Conservation (phyloP, 2,888 invertebrate genomes). For the Callyntrura sp. region DNA sequence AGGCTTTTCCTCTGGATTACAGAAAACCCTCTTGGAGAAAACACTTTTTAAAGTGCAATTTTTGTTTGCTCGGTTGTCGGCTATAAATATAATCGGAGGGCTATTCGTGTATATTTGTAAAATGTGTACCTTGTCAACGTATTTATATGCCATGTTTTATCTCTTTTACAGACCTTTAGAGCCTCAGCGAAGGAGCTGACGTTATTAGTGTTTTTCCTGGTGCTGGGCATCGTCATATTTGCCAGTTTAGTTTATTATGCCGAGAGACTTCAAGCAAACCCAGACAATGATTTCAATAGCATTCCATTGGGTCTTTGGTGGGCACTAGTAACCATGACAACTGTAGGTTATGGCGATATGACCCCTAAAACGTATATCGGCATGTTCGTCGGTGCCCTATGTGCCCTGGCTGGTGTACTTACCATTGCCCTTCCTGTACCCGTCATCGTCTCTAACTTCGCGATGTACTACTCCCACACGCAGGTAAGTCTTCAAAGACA, state of each 20-base stretch:
- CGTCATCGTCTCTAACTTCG: conserved; percentile 99
- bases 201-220: conserved; percentile 98
- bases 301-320: conserved; percentile 99
- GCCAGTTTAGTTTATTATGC: conserved; percentile 99
- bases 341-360: conserved; percentile 99
- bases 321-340: conserved; percentile 98
- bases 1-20: no score
- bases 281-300: conserved; percentile 98
- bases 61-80: background rate
- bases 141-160: conserved; percentile 26
- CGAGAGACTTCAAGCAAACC: conserved; percentile 97
- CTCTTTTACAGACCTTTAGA: conserved; percentile 90
- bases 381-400: conserved; percentile 94
- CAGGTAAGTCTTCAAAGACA: conserved; percentile 41
- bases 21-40: no score
- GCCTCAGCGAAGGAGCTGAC: conserved; percentile 99
- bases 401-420: conserved; percentile 99
- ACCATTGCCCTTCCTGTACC: conserved; percentile 98
- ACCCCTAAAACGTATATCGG: conserved; percentile 99
- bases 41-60: background rate
- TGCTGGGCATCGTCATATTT: conserved; percentile 99
- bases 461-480: conserved; percentile 94
- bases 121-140: background rate
- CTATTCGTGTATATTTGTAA: background rate
- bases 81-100: background rate